Percentiles rank a stretch among this genome's conserved stretches.
Conservation (phyloP, 2,888 invertebrate species). For the Entomobrya multifasciata region DNA sequence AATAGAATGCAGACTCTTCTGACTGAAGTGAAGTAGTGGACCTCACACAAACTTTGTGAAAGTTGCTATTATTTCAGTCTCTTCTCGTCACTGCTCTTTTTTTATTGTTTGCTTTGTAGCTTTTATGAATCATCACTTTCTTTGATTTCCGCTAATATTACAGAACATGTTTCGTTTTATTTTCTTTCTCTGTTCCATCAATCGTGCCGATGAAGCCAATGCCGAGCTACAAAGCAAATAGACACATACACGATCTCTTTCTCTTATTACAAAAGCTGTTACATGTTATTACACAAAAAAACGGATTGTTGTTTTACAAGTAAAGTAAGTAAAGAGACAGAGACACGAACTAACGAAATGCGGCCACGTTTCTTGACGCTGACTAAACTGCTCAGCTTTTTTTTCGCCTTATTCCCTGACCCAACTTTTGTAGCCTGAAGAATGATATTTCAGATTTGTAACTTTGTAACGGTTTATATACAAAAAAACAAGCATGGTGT, state of each 20-base stretch:
- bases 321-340: too few species aligned
- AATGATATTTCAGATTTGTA: not conserved
- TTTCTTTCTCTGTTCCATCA: slow-evolving; percentile 24
- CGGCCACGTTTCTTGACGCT: slow-evolving; percentile 45
- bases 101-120: slow-evolving; percentile 1
- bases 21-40: too few species aligned
- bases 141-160: slow-evolving; percentile 46
- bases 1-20: too few species aligned
- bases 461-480: not conserved
- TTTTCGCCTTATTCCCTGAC: slow-evolving; percentile 1
- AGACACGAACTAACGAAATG: not conserved
- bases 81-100: not conserved
- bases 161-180: slow-evolving; percentile 36
- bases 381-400: slow-evolving; percentile 34
- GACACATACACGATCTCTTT: too few species aligned
- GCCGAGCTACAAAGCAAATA: not conserved
- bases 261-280: too few species aligned
- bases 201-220: slow-evolving; percentile 15
- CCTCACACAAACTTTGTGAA: not conserved
- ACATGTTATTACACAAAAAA: not conserved
- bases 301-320: not conserved
- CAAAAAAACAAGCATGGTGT: not conserved
- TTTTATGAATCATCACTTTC: slow-evolving; percentile 44
- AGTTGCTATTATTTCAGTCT: not conserved
- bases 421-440: not conserved